Evolutionary conservation across 2,113 vertebrate genomes (phyloP).

Genomic region (Spheniscus mendiculus): DNA sequence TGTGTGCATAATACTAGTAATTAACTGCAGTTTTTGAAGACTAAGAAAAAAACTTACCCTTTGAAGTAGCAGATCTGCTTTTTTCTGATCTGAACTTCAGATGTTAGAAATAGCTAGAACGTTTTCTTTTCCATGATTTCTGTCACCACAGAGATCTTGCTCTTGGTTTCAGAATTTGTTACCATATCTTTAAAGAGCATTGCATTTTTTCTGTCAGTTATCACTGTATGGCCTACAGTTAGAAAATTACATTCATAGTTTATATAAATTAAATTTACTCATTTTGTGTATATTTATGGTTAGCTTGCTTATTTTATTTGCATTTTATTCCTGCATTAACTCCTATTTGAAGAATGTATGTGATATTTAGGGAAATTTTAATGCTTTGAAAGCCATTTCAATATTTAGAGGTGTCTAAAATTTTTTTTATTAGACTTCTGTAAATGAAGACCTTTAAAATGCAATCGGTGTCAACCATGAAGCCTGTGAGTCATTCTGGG

Average conservation of each 20-base stretch:
- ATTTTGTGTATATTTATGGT: constrained; percentile 38
- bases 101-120: neutral
- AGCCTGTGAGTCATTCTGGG: constrained; percentile 41
- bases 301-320: constrained; percentile 44
- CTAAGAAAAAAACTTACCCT: neutral
- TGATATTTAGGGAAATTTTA: constrained; percentile 58
- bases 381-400: constrained; percentile 10
- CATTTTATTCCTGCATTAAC: constrained; percentile 64
- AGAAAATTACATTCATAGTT: neutral
- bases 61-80: neutral
- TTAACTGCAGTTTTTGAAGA: constrained; percentile 7
- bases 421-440: constrained; percentile 20
- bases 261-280: constrained; percentile 46
- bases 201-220: constrained; percentile 23
- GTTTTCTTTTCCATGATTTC: neutral
- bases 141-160: neutral
- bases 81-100: neutral
- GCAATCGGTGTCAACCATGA: neutral
- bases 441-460: constrained; percentile 37
- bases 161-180: neutral
- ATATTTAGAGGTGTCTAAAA: neutral
- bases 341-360: constrained; percentile 48
- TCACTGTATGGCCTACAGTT: neutral
- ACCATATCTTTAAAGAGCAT: neutral
- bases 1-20: constrained; percentile 18